Evolutionary conservation across 2,113 vertebrate species (phyloP).

Genomic region (Alligator mississippiensis): DNA sequence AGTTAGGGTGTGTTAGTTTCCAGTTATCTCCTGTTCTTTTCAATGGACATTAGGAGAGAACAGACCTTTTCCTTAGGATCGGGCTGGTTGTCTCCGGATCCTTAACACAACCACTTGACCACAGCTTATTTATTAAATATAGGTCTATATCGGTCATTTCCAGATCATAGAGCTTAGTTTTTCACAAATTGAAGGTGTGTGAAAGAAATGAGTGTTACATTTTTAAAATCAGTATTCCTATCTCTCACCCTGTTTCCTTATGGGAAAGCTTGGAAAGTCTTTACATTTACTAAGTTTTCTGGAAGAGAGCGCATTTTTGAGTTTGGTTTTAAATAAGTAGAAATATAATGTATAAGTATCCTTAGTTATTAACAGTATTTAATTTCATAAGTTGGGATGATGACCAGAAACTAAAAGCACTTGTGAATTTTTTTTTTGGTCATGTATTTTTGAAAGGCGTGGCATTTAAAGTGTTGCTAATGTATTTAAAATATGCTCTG

Average conservation of each 20-base stretch:
- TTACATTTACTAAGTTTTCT: neutral
- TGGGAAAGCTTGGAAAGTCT: neutral
- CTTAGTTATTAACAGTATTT: neutral
- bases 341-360: neutral
- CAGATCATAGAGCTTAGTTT: neutral
- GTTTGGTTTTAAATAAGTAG: neutral
- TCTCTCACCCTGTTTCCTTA: neutral
- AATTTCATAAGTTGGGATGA: neutral
- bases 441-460: neutral
- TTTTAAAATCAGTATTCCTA: neutral
- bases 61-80: neutral
- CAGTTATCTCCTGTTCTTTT: neutral
- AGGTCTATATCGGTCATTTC: neutral
- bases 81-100: neutral
- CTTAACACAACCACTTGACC: neutral
- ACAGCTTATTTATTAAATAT: neutral
- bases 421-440: neutral
- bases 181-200: neutral
- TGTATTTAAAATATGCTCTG: neutral
- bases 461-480: neutral
- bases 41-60: neutral
- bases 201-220: neutral
- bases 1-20: neutral
- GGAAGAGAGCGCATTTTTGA: neutral
- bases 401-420: neutral